These are phyloP conservation scores for Micronycteris hirsuta DNA, from an alignment of 2,113 vertebrate genomes.

Conservation along the genomic window DNA sequence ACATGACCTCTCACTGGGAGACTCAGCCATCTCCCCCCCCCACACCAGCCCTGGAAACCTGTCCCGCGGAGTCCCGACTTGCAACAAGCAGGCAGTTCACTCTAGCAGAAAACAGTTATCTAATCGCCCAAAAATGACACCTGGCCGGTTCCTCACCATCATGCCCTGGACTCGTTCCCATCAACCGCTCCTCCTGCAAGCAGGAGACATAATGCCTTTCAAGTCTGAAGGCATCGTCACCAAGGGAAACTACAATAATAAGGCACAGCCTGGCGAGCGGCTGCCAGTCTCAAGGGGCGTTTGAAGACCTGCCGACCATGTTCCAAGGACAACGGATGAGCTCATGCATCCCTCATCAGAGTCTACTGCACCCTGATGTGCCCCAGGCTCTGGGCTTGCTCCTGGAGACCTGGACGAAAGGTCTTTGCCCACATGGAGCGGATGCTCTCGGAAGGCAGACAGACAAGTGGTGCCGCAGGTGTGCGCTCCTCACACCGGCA, in stretches of 20 bases:
- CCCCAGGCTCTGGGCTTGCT: background rate
- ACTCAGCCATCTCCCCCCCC: background rate
- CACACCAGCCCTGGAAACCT: background rate
- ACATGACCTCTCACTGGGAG: constrained; percentile 49
- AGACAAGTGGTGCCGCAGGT: background rate
- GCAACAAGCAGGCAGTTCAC: constrained; percentile 47
- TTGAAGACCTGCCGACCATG: background rate
- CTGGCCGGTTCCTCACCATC: constrained; percentile 32
- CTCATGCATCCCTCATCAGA: no score
- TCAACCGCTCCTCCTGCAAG: background rate
- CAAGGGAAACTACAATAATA: background rate
- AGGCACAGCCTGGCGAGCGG: background rate
- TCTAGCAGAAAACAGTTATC: constrained; percentile 54
- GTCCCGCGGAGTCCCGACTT: constrained; percentile 46
- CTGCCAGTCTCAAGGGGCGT: background rate
- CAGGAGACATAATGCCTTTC: constrained; percentile 4
- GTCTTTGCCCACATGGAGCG: background rate
- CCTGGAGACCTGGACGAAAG: accelerated
- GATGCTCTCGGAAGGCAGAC: background rate
- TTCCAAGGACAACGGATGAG: background rate
- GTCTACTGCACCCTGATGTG: accelerated
- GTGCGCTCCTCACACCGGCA: background rate
- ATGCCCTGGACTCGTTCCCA: constrained; percentile 29
- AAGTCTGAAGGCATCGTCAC: background rate
- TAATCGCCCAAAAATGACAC: constrained; percentile 73